A percentile compares a stretch with the other conserved stretches of the same genome.
Evolutionary conservation across 2,797 vertebrate species (phyloP).

Genomic region (Meriones psammophilus): DNA sequence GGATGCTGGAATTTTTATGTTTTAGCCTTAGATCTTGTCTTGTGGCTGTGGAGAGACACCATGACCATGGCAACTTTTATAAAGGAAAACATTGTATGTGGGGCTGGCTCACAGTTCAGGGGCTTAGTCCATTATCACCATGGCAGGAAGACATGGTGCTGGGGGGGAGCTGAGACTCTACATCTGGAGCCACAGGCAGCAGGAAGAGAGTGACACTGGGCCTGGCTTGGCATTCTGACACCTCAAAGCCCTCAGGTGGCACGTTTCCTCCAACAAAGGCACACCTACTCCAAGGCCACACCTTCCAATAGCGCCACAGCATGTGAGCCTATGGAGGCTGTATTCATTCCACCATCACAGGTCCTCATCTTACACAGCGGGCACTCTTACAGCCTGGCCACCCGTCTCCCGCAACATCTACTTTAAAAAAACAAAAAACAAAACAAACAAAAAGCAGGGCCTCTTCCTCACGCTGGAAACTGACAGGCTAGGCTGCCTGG

Average conservation of each 20-base stretch:
- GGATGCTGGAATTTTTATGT: background rate
- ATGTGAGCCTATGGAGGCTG: background rate
- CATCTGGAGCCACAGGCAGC: background rate
- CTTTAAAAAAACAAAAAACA: too few species aligned
- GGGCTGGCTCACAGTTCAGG: background rate
- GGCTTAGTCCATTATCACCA: background rate
- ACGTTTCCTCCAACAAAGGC: background rate
- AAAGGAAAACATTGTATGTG: background rate
- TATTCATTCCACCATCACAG: background rate
- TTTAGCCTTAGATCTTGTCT: background rate
- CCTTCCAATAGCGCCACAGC: background rate
- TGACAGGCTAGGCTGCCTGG: background rate
- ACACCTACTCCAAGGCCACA: background rate
- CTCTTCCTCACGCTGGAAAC: background rate
- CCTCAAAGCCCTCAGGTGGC: background rate
- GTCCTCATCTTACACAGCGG: too few species aligned
- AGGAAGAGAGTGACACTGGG: background rate
- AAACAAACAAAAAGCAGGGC: too few species aligned
- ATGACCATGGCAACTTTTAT: background rate
- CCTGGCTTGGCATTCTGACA: background rate
- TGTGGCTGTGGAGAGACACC: background rate
- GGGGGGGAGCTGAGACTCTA: background rate
- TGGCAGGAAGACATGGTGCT: background rate
- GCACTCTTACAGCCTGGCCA: too few species aligned
- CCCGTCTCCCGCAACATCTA: too few species aligned